Percentiles rank a stretch among this genome's conserved stretches.
Evolutionary conservation across 2,113 vertebrate species (phyloP).

Genomic region (Empidonax traillii): DNA sequence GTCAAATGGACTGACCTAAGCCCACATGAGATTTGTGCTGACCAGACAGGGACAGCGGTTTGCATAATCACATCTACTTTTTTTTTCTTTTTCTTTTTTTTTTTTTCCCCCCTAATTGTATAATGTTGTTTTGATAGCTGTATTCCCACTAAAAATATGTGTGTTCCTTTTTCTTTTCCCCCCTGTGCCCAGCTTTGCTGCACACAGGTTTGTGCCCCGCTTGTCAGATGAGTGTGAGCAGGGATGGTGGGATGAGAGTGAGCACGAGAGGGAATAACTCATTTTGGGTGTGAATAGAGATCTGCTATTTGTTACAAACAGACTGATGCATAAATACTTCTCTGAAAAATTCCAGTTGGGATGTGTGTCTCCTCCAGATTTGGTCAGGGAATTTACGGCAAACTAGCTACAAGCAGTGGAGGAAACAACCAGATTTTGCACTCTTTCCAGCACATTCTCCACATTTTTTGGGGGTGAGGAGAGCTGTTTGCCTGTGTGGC

Average conservation of each 20-base stretch:
- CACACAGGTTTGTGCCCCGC: background rate
- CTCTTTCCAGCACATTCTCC: background rate
- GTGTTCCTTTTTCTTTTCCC: background rate
- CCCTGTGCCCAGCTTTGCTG: background rate
- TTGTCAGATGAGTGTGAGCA: background rate
- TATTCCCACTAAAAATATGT: background rate
- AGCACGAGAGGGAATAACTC: background rate
- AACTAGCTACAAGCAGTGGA: background rate
- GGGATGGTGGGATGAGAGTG: background rate
- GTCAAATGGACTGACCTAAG: background rate
- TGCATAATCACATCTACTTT: background rate
- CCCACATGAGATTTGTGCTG: slow-evolving; percentile 24
- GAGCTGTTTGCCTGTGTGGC: background rate
- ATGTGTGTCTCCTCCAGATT: background rate
- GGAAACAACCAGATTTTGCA: background rate
- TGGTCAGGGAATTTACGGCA: background rate
- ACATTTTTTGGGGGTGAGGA: background rate
- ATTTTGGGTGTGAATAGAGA: background rate
- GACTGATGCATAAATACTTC: background rate
- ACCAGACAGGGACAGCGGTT: background rate
- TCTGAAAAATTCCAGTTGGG: background rate
- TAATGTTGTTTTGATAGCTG: background rate
- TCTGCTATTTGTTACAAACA: background rate
- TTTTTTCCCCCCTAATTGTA: background rate
- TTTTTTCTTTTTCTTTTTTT: too few species aligned